phyloP scores from a whole-genome alignment of 1,140 invertebrate genomes.

The Calephelis virginiensis region DNA sequence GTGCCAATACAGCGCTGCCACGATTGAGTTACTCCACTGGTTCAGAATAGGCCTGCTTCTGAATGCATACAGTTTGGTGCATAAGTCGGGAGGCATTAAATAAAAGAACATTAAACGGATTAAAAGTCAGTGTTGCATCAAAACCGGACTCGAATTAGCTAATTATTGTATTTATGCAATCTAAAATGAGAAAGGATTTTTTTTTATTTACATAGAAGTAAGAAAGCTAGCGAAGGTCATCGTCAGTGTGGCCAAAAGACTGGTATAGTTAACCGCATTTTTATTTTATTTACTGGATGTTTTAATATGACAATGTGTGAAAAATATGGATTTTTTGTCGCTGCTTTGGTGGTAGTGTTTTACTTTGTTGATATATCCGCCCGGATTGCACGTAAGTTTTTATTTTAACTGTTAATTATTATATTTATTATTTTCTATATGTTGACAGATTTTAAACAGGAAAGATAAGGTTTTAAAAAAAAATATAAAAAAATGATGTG shows the following conservation, averaged over 20 bases:
- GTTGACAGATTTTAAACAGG: too few species aligned
- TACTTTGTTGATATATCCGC: constrained; percentile 45
- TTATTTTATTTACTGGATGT: constrained; percentile 28
- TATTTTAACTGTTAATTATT: neutral
- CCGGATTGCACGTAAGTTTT: constrained; percentile 62
- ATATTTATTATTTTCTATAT: neutral
- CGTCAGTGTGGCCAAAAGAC: constrained; percentile 41
- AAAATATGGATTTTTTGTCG: constrained; percentile 48
- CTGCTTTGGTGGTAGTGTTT: constrained; percentile 37
- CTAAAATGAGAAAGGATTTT: constrained; percentile 68
- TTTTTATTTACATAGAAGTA: constrained; percentile 60
- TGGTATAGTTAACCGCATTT: constrained; percentile 30
- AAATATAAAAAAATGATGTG: too few species aligned
- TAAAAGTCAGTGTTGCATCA: constrained; percentile 60
- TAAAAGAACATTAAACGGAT: constrained; percentile 43
- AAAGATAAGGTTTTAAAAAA: too few species aligned
- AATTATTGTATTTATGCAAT: constrained; percentile 59
- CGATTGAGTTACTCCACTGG: constrained; percentile 30
- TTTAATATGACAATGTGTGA: constrained; percentile 49
- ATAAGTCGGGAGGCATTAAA: constrained; percentile 45
- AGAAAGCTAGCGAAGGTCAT: constrained; percentile 42
- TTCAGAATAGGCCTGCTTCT: constrained; percentile 48
- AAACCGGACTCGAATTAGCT: constrained; percentile 47
- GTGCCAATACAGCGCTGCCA: constrained; percentile 27
- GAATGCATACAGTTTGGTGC: constrained; percentile 45